Evolutionary conservation across 2,113 vertebrate species (phyloP).

Genomic region (Stegastes partitus): DNA sequence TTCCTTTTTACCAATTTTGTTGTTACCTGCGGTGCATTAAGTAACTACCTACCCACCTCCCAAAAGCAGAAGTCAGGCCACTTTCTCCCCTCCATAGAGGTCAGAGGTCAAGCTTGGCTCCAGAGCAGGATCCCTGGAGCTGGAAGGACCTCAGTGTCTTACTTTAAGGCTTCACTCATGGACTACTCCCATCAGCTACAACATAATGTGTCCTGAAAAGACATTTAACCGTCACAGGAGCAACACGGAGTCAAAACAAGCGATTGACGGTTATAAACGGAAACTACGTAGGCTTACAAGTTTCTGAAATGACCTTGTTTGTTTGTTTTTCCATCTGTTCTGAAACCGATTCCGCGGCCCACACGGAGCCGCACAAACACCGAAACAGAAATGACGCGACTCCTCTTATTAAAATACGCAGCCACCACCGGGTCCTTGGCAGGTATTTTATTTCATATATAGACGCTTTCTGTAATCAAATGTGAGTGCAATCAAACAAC

Average conservation of each 20-base stretch:
- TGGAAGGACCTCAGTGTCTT: not conserved
- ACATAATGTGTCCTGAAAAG: not conserved
- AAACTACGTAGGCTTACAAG: not conserved
- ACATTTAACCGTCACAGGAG: not conserved
- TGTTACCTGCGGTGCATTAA: no score
- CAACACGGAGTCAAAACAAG: not conserved
- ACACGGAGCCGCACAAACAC: constrained; percentile 1
- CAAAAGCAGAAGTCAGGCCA: not conserved
- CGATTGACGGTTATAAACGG: not conserved
- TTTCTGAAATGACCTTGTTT: not conserved
- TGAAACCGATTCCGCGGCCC: no score
- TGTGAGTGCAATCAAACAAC: constrained; percentile 94
- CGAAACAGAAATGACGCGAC: constrained; percentile 20
- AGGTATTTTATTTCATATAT: constrained; percentile 87
- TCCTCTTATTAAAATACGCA: constrained; percentile 46
- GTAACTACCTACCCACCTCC: not conserved
- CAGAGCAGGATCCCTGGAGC: not conserved
- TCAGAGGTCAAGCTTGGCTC: not conserved
- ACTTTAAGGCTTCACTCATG: not conserved
- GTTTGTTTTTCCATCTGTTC: no score
- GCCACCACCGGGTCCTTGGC: constrained; percentile 74
- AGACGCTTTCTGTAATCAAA: constrained; percentile 87
- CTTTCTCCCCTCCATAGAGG: not conserved
- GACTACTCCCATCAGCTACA: not conserved
- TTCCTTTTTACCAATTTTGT: no score